Evolutionary conservation across 2,113 vertebrate genomes (phyloP).

Genomic region (Oreochromis niloticus): DNA sequence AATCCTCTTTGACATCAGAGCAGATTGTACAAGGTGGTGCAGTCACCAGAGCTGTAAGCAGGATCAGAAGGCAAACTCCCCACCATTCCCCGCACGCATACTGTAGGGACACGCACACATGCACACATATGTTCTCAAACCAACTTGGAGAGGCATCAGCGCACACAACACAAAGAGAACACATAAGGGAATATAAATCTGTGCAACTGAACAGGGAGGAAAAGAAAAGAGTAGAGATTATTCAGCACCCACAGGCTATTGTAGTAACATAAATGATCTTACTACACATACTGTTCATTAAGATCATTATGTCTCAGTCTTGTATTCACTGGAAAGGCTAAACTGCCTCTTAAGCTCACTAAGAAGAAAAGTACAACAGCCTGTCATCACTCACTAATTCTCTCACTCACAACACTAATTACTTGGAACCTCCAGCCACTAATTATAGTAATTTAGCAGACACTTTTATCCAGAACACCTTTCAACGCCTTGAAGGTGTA

Average conservation of each 20-base stretch:
- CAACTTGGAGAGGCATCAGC: neutral
- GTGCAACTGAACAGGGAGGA: neutral
- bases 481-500: constrained; percentile 20
- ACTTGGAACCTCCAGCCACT: constrained; percentile 38
- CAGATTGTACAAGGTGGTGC: constrained; percentile 58
- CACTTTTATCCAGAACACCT: constrained; percentile 49
- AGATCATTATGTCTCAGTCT: neutral
- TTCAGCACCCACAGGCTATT: neutral
- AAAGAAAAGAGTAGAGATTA: neutral
- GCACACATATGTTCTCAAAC: constrained; percentile 3
- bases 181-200: neutral
- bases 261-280: neutral
- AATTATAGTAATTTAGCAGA: constrained; percentile 59
- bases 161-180: neutral
- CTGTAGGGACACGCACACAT: neutral
- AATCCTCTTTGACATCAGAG: constrained; percentile 62
- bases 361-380: neutral
- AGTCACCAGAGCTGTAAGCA: constrained; percentile 55
- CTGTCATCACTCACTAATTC: constrained; percentile 60
- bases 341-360: constrained; percentile 18
- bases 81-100: constrained; percentile 22
- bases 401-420: constrained; percentile 54
- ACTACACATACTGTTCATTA: neutral
- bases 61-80: constrained; percentile 57
- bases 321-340: neutral